A percentile compares a stretch with the other conserved stretches of the same genome.
These are phyloP conservation scores for Tuta absoluta DNA, from an alignment of 2,888 invertebrate species.

Conservation along the genomic window DNA sequence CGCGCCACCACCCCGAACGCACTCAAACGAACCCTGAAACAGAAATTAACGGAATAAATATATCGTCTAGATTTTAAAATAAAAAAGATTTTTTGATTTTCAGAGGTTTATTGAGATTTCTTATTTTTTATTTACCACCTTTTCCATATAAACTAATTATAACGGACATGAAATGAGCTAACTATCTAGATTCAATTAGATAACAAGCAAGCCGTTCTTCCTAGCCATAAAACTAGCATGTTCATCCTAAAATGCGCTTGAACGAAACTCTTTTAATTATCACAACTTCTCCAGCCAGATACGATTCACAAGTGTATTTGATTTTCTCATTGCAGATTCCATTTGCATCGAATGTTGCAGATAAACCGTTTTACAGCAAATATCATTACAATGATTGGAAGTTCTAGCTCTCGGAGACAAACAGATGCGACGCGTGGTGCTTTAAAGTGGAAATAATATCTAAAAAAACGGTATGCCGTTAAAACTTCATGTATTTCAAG, in stretches of 20 bases:
- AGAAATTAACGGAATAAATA: not conserved
- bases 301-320: not conserved
- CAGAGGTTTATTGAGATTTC: too few relatives aligned
- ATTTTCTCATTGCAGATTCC: not conserved
- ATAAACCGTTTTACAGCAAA: constrained; percentile 5
- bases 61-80: not conserved
- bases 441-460: not conserved
- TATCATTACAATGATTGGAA: not conserved
- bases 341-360: constrained; percentile 4
- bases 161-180: too few relatives aligned
- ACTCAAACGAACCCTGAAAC: constrained; percentile 94
- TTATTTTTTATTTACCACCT: too few relatives aligned
- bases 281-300: not conserved
- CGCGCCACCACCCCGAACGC: constrained; percentile 83
- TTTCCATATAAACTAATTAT: too few relatives aligned
- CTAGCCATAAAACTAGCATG: too few relatives aligned
- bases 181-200: too few relatives aligned
- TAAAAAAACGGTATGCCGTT: not conserved
- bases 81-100: too few relatives aligned
- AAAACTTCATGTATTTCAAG: not conserved
- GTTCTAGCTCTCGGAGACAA: not conserved
- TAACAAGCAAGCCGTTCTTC: too few relatives aligned
- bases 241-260: too few relatives aligned
- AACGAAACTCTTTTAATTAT: too few relatives aligned
- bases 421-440: not conserved